Evolutionary conservation across 2,888 invertebrate genomes (phyloP).

Genomic region (Xestia rhomboidea): DNA sequence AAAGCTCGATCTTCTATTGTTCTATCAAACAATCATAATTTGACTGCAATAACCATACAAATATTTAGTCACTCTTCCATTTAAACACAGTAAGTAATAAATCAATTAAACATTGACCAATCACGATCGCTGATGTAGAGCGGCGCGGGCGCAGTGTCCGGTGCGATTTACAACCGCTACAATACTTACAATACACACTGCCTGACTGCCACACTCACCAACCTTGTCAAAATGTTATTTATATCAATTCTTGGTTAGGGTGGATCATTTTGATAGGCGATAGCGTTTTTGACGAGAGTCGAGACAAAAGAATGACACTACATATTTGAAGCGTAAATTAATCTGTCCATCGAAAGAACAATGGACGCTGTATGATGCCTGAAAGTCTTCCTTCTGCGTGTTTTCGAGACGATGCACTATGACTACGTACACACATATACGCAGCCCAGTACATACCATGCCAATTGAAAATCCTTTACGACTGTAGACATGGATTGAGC

Average conservation of each 20-base stretch:
- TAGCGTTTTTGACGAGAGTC: slow-evolving; percentile 19
- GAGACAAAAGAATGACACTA: no score
- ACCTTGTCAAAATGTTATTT: slow-evolving; percentile 69
- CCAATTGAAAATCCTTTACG: no score
- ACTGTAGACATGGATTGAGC: background rate
- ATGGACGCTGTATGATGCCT: no score
- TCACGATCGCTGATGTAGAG: slow-evolving; percentile 25
- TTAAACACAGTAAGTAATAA: slow-evolving; percentile 31
- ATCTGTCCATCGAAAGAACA: no score
- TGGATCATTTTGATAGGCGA: background rate
- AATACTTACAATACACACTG: slow-evolving; percentile 26
- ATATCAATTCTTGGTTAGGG: slow-evolving; percentile 58
- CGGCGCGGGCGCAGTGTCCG: slow-evolving; percentile 53
- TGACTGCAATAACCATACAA: background rate
- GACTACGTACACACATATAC: no score
- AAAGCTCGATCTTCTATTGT: background rate
- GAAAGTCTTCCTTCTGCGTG: no score
- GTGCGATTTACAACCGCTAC: slow-evolving; percentile 47
- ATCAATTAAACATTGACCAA: slow-evolving; percentile 48
- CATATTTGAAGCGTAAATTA: no score
- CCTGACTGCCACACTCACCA: slow-evolving; percentile 50
- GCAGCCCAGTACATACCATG: no score
- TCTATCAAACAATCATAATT: slow-evolving; percentile 11
- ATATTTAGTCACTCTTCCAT: background rate
- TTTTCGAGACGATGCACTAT: no score